These are phyloP conservation scores for Ophiothrix spiculata DNA, from an alignment of 35 echinoderm and acorn worm genomes.

Conservation along the genomic window DNA sequence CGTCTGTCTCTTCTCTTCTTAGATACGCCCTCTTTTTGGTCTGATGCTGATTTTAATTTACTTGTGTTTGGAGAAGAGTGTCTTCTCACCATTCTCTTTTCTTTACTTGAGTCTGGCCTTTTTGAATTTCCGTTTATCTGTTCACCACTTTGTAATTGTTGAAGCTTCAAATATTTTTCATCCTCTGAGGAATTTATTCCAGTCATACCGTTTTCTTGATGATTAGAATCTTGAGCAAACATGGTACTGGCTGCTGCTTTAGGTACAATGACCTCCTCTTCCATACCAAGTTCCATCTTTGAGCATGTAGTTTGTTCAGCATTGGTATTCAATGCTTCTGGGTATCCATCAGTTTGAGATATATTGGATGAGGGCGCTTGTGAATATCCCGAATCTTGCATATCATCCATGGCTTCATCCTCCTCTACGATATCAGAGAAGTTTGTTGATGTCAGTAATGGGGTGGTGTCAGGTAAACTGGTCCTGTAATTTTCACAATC, in stretches of 20 bases:
- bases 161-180: too few relatives aligned
- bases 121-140: too few relatives aligned
- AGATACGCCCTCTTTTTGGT: background rate
- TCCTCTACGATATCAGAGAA: background rate
- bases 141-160: background rate
- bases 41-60: background rate
- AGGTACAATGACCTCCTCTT: background rate
- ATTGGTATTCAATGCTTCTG: background rate
- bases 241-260: background rate
- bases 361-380: background rate
- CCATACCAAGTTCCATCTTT: background rate
- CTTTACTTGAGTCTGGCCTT: background rate
- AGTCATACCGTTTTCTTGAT: too few relatives aligned
- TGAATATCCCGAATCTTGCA: background rate
- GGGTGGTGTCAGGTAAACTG: too few relatives aligned
- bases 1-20: background rate
- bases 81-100: background rate
- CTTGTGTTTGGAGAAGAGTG: background rate
- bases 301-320: background rate
- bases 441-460: background rate
- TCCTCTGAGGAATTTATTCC: too few relatives aligned
- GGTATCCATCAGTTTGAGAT: background rate
- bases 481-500: background rate
- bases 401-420: background rate
- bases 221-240: too few relatives aligned